A percentile compares a stretch with the other conserved stretches of the same genome.
phyloP scores from a whole-genome alignment of 2,888 invertebrate species.

The Lomographa bimaculata region DNA sequence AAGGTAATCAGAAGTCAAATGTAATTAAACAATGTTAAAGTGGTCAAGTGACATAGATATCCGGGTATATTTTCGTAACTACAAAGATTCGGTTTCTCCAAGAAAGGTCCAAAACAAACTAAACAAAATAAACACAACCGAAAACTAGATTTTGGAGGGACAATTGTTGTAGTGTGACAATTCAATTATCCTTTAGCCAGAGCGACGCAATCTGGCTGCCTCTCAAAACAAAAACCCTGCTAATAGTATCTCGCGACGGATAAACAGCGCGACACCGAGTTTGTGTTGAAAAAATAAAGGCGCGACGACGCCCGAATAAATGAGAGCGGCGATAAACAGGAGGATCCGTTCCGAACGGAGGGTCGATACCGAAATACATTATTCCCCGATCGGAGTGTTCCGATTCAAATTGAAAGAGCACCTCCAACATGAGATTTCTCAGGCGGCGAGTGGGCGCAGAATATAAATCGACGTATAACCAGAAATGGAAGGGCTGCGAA shows the following conservation, averaged over 20 bases:
- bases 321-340: slow-evolving; percentile 82
- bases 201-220: slow-evolving; percentile 67
- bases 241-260: slow-evolving; percentile 73
- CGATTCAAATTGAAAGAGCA: slow-evolving; percentile 84
- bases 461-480: slow-evolving; percentile 83
- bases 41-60: not conserved
- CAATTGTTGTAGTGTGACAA: slow-evolving; percentile 60
- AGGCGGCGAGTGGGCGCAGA: slow-evolving; percentile 82
- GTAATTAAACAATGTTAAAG: too few species aligned
- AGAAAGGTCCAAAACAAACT: slow-evolving; percentile 28
- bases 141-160: slow-evolving; percentile 38
- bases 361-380: slow-evolving; percentile 84
- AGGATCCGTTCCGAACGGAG: slow-evolving; percentile 78
- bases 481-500: slow-evolving; percentile 79
- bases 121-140: slow-evolving; percentile 32
- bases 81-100: slow-evolving; percentile 16
- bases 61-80: slow-evolving; percentile 11
- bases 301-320: slow-evolving; percentile 82
- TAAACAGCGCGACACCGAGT: slow-evolving; percentile 74
- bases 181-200: slow-evolving; percentile 70
- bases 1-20: too few species aligned
- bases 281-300: slow-evolving; percentile 81
- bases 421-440: slow-evolving; percentile 83
- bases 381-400: slow-evolving; percentile 83
- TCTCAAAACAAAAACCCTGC: slow-evolving; percentile 74